Evolutionary conservation across 2,797 vertebrate species (phyloP).

Genomic region (Parotocinclus haroldoi): DNA sequence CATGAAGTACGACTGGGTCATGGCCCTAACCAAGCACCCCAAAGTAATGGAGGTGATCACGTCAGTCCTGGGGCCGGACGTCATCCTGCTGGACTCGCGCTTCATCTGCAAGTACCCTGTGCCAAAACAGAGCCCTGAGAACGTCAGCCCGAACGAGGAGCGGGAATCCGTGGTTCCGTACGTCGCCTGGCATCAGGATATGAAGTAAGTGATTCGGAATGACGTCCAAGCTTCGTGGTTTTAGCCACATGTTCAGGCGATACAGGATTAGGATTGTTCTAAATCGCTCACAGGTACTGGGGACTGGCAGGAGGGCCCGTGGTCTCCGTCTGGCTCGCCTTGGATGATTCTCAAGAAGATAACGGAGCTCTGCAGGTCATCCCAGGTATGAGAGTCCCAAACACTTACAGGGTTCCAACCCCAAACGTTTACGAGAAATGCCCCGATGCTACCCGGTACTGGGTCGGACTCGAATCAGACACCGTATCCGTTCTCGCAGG

Average conservation of each 20-base stretch:
- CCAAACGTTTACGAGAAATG: too few relatives aligned
- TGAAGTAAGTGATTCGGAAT: slow-evolving; percentile 61
- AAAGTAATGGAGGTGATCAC: slow-evolving; percentile 57
- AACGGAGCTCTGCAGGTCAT: slow-evolving; percentile 75
- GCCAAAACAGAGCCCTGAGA: slow-evolving; percentile 18
- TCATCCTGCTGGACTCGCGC: slow-evolving; percentile 76
- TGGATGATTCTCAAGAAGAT: slow-evolving; percentile 73
- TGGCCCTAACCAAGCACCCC: slow-evolving; percentile 65
- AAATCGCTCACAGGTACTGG: slow-evolving; percentile 69
- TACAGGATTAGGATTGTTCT: background rate
- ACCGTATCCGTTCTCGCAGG: slow-evolving; percentile 50
- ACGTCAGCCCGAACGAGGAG: slow-evolving; percentile 5
- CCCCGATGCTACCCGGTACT: too few relatives aligned
- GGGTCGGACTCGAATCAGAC: too few relatives aligned
- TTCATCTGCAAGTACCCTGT: slow-evolving; percentile 81
- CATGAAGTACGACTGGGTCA: slow-evolving; percentile 69
- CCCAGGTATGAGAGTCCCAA: slow-evolving; percentile 64
- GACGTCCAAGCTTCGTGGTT: background rate
- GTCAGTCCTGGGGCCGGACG: slow-evolving; percentile 65
- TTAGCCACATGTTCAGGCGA: background rate
- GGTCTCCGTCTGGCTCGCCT: slow-evolving; percentile 74
- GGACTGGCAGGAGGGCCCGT: slow-evolving; percentile 74
- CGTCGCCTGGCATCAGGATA: slow-evolving; percentile 82
- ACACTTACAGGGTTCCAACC: too few relatives aligned
- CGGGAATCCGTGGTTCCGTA: slow-evolving; percentile 54